Evolutionary conservation across 35 echinoderm and acorn worm genomes (phyloP), one percentile per base, ranked within the genome.

Genomic region (Ophiothrix spiculata): DNA sequence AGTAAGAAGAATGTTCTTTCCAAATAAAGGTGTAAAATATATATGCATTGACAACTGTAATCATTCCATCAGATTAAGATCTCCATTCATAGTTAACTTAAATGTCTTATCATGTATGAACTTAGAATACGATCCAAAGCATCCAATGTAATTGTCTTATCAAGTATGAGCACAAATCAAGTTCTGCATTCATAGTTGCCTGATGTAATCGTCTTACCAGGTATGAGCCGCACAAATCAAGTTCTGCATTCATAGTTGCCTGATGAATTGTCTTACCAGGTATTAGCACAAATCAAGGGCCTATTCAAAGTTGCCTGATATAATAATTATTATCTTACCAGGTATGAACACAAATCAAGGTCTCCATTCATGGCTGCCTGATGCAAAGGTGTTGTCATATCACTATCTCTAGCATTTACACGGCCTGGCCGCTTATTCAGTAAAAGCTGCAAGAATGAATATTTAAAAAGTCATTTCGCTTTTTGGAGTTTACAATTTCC

Each of bases 331-430:
- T 4, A 35, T 36, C 83, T 74, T 74, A 85, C 83, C 83, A 85
- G 83, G 19, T 74, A 25, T 23, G 25, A 33, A 25, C 56, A 85
- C 12, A 74, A 33, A 19, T 60, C 46, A 23, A 76, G 1, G 32
- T 85, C 36, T 3, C 83, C 83, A 35, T 75, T 69, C 31, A 85
- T 74, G 8, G 83, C 83, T 23, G 76, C 85, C 42, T 78, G 75
- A 35, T 79, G 75, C 11, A 87, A 49, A 0, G 85, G 85, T 0
- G 84, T 79, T 10, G 33, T 78, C 33, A n/a, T 14, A 60, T 87
- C 76, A 15, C 79, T 87, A 35, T 87, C 76, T 35, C 39, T 28
- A 23, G 41, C 75, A 41, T 87, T 87, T 6, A 79, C 76, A 69
- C 60, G 29, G 16, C 60, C 60, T 69, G 60, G 60, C 60, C 10